Evolutionary conservation across 2,113 vertebrate genomes (phyloP), one percentile per base, ranked within the genome.

Genomic region (Poeciliopsis occidentalis): DNA sequence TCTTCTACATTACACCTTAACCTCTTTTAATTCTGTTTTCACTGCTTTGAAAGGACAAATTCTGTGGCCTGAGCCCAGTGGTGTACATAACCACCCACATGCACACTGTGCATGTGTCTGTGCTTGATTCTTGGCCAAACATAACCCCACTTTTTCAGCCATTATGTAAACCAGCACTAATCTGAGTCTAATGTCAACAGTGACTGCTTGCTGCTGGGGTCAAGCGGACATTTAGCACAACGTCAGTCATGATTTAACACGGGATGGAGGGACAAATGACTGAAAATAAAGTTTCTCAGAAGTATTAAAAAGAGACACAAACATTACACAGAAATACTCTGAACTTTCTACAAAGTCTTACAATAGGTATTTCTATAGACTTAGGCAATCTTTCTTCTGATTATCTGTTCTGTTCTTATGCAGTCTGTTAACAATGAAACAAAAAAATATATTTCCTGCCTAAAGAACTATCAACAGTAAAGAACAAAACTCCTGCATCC

Each of bases 101-200:
- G 67, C 64, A 60, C 64, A 41, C 4, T 54, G 60, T 78, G 22
- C 67, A 37, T 78, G 26, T 27, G 27, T 79, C 47, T 85, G 61
- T 80, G 75, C n/a, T 19, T 32, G 71, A 71, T 73, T 81, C 61
- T 74, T 74, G 30, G 80, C 54, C 82, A 83, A 82, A 90, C 77
- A 84, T 64, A 75, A 79, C 51, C 73, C 73, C 83, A 69, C 67
- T 73, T 87, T 91, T 89, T 88, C 82, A 80, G 77, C 29, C 79
- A 81, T 92, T 92, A 88, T 88, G 81, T 91, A 91, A 92, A 91
- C 86, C 67, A 39, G 44, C 62, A 64, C 80, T 90, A 91, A 92
- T 90, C 85, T 86, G 76, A 88, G 60, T 79, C 67, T 60, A 85
- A 80, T 86, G 85, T 92, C 87, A 91, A 92, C 83, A 88, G 64